Base-by-base conservation (phyloP, 2,113 vertebrate species). In the Atrichornis clamosus region DNA sequence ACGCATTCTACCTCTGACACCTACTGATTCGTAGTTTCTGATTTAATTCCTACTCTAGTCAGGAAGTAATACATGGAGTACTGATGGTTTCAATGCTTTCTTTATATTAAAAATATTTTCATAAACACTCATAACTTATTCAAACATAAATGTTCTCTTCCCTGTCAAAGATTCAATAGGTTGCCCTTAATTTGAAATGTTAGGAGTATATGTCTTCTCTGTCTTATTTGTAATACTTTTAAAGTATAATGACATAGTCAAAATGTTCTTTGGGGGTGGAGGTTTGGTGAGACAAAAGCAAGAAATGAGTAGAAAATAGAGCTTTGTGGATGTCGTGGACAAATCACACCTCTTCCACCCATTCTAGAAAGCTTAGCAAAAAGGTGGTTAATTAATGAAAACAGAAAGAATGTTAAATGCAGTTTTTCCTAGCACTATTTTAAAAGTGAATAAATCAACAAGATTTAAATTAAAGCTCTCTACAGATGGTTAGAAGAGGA, bases 271-370 rank as follows among this genome's bases (percentile, higher is more conserved):
- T 28, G 15, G 2, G 9, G 3, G 2, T 5, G 1, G 30, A 18
- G 9, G 1, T 55, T 4, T 52, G 5, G 2, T 15, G 2, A 11
- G 9, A 62, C 1, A 0, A 84, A 7, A 49, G 4, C 11, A 77
- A 69, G 26, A 91, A 68, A 46, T 55, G 16, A 87, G 5, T 5
- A 69, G 27, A 44, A 62, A 84, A 77, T 7, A 62, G 6, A 62
- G 46, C 10, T 52, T 65, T 65, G 3, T 17, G 10, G 2, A 0
- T 70, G 27, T 49, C 53, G 19, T 41, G 14, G 18, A 78, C 24
- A 84, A 92, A 77, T 56, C 2, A 2, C 4, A 41, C 6, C 9
- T 49, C 17, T 85, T 75, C 41, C 37, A 49, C 5, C 37, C 85
- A 3, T 4, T 59, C 39, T 32, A 62, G 23, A 67, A 72, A 89